These are phyloP conservation scores for Ceratina japonica DNA, from an alignment of 1,140 invertebrate genomes.

Conservation along the genomic window DNA sequence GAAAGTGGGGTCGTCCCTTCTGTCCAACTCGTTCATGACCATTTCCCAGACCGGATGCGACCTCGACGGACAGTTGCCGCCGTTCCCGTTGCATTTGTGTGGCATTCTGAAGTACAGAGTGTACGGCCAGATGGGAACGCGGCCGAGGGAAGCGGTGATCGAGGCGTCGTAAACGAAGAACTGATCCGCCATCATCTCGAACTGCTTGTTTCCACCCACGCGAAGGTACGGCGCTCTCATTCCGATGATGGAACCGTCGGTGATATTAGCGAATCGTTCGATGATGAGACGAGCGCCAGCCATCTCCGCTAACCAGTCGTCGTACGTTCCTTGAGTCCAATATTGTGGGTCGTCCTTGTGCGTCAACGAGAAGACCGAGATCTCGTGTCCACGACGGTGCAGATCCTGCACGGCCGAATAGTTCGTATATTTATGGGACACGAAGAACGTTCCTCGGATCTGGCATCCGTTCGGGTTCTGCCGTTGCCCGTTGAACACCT, in stretches of 20 bases:
- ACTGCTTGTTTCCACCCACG: conserved; percentile 96
- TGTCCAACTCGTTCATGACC: conserved; percentile 96
- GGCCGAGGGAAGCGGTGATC: conserved; percentile 92
- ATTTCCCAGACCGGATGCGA: conserved; percentile 97
- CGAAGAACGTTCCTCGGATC: conserved; percentile 96
- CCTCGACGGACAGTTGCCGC: conserved; percentile 93
- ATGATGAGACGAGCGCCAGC: conserved; percentile 93
- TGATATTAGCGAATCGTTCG: conserved; percentile 94
- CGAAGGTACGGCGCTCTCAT: conserved; percentile 93
- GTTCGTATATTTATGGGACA: conserved; percentile 97
- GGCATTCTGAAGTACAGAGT: conserved; percentile 97
- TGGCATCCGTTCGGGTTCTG: conserved; percentile 96
- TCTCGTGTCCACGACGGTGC: conserved; percentile 95
- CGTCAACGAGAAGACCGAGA: conserved; percentile 95
- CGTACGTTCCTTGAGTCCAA: conserved; percentile 92
- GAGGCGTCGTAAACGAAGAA: conserved; percentile 97
- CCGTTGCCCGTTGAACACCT: conserved; percentile 91
- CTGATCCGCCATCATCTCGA: conserved; percentile 97
- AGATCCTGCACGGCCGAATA: conserved; percentile 96
- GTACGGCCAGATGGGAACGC: conserved; percentile 97
- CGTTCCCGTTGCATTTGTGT: conserved; percentile 95
- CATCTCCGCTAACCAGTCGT: conserved; percentile 97
- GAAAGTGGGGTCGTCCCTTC: conserved; percentile 93
- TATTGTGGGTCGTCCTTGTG: conserved; percentile 94
- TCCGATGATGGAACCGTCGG: conserved; percentile 93